Base-by-base conservation (phyloP, 2,113 vertebrate genomes). In the Charina bottae region DNA sequence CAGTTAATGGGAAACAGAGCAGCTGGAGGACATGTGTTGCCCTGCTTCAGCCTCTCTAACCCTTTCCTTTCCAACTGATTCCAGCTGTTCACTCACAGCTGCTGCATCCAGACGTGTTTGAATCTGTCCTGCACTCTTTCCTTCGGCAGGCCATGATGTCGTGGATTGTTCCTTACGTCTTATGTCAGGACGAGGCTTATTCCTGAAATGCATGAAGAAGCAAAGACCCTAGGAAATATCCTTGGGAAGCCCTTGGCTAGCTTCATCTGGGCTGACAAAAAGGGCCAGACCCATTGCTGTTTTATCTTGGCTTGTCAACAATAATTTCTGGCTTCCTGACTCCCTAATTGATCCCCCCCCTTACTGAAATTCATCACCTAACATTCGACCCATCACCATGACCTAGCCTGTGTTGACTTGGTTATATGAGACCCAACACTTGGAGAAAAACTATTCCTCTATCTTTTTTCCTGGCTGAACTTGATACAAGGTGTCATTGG, bases 61-160 rank as follows among this genome's bases (percentile, higher is more conserved):
- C 91, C 90, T 72, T 88, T 87, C 23, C 21, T 72, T 89, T 62
- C 86, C 91, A 92, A 88, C 89, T 53, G 91, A 42, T 92, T 90
- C 89, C 93, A 92, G 88, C 90, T 90, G 93, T 88, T 88, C 68
- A 49, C 19, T 89, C 89, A 62, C 68, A 83, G 88, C 26, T 92
- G 90, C 85, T 90, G 53, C 85, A 87, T 53, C 88, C 85, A 49
- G 85, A 89, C 56, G 53, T 85, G 62, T 92, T 83, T 83, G 58
- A 83, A 84, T 37, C 58, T 46, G 56, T 9, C 62, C 68, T 87
- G 15, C 59, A 33, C n/a, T 49, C 37, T 7, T 42, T 46, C 33
- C 88, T 68, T 55, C 6, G 85, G 37, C 54, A 54, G 89, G 54
- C 33, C 37, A 28, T 26, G 13, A 7, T 62, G n/a, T 60, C 54